Conservation (phyloP, 2,888 invertebrate genomes). For the Thera obeliscata region DNA sequence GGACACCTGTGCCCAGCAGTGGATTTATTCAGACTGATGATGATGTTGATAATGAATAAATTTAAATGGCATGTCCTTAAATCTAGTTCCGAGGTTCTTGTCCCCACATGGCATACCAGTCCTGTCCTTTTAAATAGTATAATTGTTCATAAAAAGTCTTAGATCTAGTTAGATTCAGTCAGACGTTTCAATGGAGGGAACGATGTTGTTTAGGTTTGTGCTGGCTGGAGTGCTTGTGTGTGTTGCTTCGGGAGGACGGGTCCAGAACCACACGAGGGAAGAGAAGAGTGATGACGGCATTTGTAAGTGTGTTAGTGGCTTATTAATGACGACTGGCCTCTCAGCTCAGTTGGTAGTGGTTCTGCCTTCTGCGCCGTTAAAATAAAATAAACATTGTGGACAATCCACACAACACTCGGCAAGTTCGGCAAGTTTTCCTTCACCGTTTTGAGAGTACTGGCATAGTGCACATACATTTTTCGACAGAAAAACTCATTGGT, state of each 20-base stretch:
- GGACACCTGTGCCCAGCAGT: too few relatives aligned
- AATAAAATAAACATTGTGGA: too few relatives aligned
- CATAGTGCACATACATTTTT: too few relatives aligned
- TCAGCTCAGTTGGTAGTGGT: too few relatives aligned
- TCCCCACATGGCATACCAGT: constrained; percentile 64
- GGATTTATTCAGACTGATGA: too few relatives aligned
- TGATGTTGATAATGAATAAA: too few relatives aligned
- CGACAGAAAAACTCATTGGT: too few relatives aligned
- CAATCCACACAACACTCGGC: too few relatives aligned
- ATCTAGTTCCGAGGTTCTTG: constrained; percentile 45
- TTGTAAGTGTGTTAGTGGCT: constrained; percentile 37
- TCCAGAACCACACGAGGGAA: constrained; percentile 50
- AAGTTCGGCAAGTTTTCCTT: too few relatives aligned
- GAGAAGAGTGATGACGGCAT: constrained; percentile 44
- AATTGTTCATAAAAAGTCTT: constrained; percentile 53
- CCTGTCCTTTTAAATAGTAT: constrained; percentile 69
- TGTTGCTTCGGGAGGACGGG: constrained; percentile 51
- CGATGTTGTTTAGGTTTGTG: constrained; percentile 51
- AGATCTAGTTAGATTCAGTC: constrained; percentile 52
- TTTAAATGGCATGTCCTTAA: constrained; percentile 34
- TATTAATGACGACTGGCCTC: background rate
- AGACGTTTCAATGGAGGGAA: constrained; percentile 43
- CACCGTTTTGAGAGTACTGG: too few relatives aligned
- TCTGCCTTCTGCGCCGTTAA: too few relatives aligned
- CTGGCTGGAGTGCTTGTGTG: constrained; percentile 52